Conservation (phyloP, 1,140 invertebrate genomes). For the Physella acuta region DNA sequence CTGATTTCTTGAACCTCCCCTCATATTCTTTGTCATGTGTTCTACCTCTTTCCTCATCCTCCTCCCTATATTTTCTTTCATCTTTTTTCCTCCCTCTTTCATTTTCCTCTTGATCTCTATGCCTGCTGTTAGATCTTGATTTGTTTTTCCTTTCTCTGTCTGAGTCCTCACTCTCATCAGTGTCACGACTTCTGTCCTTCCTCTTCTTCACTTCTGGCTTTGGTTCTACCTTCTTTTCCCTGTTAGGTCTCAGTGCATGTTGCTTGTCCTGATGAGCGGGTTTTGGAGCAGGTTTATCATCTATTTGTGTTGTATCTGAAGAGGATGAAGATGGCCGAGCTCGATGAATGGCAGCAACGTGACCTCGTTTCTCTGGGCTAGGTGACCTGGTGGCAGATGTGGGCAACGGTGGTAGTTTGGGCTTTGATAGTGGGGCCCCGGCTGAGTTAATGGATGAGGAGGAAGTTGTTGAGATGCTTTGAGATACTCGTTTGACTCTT, state of each 20-base stretch:
- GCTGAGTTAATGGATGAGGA: constrained; percentile 6
- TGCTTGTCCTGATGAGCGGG: background rate
- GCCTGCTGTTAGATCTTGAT: too few species aligned
- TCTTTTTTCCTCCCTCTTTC: constrained; percentile 6
- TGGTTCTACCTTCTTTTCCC: background rate
- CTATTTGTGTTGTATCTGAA: constrained; percentile 2
- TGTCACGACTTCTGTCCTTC: background rate
- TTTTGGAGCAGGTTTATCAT: constrained; percentile 8
- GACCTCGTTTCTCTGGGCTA: constrained; percentile 8
- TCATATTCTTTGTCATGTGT: constrained; percentile 20
- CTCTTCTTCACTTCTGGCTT: background rate
- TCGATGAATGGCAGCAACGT: constrained; percentile 10
- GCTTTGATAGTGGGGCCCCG: background rate
- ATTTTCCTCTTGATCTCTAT: background rate
- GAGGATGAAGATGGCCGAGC: constrained; percentile 11
- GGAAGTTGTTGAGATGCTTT: background rate
- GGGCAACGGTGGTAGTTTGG: constrained; percentile 12
- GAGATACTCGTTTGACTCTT: background rate
- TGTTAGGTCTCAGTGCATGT: background rate
- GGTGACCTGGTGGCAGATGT: constrained; percentile 5
- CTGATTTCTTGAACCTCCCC: constrained; percentile 19
- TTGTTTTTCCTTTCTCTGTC: background rate
- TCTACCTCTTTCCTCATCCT: constrained; percentile 8
- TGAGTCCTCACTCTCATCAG: background rate
- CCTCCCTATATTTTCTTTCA: background rate